phyloP scores from a whole-genome alignment of 2,888 invertebrate species.

The Coremacera marginata region DNA sequence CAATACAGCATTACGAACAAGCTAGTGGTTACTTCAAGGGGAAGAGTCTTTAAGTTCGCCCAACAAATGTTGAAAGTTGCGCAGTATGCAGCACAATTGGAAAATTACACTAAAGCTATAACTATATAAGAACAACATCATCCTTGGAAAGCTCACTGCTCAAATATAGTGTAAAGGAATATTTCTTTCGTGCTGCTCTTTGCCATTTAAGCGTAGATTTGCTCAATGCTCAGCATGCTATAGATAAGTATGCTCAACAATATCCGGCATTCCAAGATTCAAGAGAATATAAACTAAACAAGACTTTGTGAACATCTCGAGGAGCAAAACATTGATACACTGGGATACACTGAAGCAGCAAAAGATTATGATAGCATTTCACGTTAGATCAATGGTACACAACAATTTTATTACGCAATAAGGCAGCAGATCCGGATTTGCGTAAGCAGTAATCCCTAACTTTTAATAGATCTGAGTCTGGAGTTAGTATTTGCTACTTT shows the following conservation, averaged over 20 bases:
- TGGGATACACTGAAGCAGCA: slow-evolving; percentile 93
- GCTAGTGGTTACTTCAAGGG: slow-evolving; percentile 97
- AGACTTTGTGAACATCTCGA: slow-evolving; percentile 92
- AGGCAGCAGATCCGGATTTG: slow-evolving; percentile 89
- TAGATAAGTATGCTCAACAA: too few species aligned
- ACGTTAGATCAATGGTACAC: slow-evolving; percentile 98
- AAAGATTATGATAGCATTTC: slow-evolving; percentile 97
- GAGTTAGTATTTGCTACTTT: too few species aligned
- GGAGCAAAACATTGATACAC: slow-evolving; percentile 96
- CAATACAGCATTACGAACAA: too few species aligned
- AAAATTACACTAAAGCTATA: too few species aligned
- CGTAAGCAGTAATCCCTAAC: too few species aligned
- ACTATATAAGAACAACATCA: slow-evolving; percentile 93
- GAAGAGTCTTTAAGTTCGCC: slow-evolving; percentile 99
- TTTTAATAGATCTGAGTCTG: too few species aligned
- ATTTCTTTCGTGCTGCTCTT: slow-evolving; percentile 99
- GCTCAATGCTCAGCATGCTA: too few species aligned
- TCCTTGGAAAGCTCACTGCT: slow-evolving; percentile 95
- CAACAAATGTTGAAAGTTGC: slow-evolving; percentile 98
- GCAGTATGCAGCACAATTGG: slow-evolving; percentile 94
- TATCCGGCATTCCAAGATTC: too few species aligned
- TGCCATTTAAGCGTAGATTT: too few species aligned
- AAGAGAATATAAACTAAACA: slow-evolving; percentile 91
- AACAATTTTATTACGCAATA: slow-evolving; percentile 91
- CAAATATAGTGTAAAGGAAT: slow-evolving; percentile 98